Conservation (phyloP, 2,888 invertebrate genomes). For the Trachelus troglodyta region DNA sequence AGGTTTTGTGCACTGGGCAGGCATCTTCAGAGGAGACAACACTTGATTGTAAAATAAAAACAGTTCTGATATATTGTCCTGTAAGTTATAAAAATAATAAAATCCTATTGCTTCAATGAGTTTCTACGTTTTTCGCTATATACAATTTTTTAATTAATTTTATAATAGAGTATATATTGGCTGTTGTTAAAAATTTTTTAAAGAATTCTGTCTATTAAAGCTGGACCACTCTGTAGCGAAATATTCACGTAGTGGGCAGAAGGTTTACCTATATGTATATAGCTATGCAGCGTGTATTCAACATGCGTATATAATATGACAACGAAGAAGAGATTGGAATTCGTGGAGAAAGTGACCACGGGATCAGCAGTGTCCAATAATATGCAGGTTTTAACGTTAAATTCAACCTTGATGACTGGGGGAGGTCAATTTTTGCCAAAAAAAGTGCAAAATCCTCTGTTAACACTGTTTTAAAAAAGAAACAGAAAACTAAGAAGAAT, state of each 20-base stretch:
- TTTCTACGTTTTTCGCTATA: not conserved
- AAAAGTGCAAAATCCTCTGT: not conserved
- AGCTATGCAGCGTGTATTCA: slow-evolving; percentile 5
- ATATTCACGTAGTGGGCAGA: slow-evolving; percentile 6
- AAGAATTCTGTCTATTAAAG: not conserved
- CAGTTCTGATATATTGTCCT: too few relatives aligned
- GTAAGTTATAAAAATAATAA: not conserved
- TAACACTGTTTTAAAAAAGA: too few relatives aligned
- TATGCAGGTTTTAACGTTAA: slow-evolving; percentile 4
- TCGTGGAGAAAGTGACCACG: slow-evolving; percentile 20
- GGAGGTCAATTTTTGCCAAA: not conserved
- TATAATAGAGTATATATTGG: not conserved
- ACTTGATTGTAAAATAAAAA: too few relatives aligned
- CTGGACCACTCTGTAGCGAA: not conserved
- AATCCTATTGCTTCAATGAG: not conserved
- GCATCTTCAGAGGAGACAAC: too few relatives aligned
- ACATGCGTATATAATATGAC: slow-evolving; percentile 14
- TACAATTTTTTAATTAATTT: not conserved
- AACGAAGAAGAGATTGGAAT: slow-evolving; percentile 21
- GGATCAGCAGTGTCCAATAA: slow-evolving; percentile 1
- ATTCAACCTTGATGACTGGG: not conserved
- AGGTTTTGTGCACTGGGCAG: too few relatives aligned
- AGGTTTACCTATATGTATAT: slow-evolving; percentile 7
- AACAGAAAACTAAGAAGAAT: not conserved
- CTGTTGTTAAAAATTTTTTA: not conserved